Base-by-base conservation (phyloP, 2,113 vertebrate species). In the Crotalus viridis region DNA sequence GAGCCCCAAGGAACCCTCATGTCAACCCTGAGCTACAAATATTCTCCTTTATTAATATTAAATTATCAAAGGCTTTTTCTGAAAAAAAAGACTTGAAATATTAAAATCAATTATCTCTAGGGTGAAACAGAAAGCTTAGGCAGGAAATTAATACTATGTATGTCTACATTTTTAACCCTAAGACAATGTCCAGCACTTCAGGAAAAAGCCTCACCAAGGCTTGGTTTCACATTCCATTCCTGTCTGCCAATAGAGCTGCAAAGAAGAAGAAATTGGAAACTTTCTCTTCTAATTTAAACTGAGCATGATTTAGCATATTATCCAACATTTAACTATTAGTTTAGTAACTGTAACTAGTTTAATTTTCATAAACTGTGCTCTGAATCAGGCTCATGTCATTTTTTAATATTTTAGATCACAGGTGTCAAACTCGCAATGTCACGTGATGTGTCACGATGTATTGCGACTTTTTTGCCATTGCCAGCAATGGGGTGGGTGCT, bases 361-460 rank as follows among this genome's bases (percentile, higher is more conserved):
- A 74, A 17, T 33, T 13, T 74, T 74, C 13, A 33, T 33, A 74
- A n/a, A 33, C 13, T 33, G 2, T 33, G n/a, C 28, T 74, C 13
- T 74, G 64, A 74, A 74, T 74, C n/a, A 17, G 13, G 28, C 28
- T 33, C n/a, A 1, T 74, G n/a, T 74, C 64, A 33, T 74, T 74
- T 74, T 74, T 33, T 74, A 17, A 33, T 33, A 74, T 13, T 74
- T 74, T 3, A 51, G 8, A 51, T 9, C 48, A 51, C 1, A 1
- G 48, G 48, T 51, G 7, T 51, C 48, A 10, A 51, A 51, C 1
- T 51, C 7, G 8, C 48, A 51, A 51, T 9, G 48, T 51, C 48
- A 51, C 1, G 8, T 51, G 8, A 9, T 1, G 5, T 48, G 46
- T 7, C 1, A 0, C 48, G 1, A 51, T 1, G 8, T 51, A 51